Percentiles rank a stretch among this genome's conserved stretches.
These are phyloP conservation scores for Physella acuta DNA, from an alignment of 1,140 invertebrate genomes.

Conservation along the genomic window DNA sequence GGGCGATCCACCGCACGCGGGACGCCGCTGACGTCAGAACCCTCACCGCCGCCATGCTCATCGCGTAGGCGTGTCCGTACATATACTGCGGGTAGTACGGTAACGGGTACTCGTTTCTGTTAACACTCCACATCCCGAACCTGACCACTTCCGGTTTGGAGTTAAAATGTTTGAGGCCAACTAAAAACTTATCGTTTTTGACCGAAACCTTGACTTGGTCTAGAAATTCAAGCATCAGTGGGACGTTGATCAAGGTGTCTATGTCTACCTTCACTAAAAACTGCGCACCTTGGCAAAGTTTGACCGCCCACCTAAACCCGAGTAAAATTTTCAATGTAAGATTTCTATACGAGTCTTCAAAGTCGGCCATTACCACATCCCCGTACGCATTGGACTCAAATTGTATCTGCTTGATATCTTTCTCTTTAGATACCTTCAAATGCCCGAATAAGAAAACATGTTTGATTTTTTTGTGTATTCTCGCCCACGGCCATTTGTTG, in stretches of 20 bases:
- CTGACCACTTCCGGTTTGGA: neutral
- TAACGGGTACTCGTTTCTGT: slow-evolving; percentile 17
- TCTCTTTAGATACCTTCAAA: too few species aligned
- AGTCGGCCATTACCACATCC: slow-evolving; percentile 42
- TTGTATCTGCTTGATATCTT: neutral
- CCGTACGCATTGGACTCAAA: slow-evolving; percentile 25
- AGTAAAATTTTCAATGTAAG: slow-evolving; percentile 68
- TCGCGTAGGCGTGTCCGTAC: slow-evolving; percentile 51
- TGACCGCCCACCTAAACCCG: slow-evolving; percentile 76
- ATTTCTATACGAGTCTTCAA: slow-evolving; percentile 42
- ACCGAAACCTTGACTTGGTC: neutral
- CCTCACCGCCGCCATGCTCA: slow-evolving; percentile 40
- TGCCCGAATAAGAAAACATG: neutral
- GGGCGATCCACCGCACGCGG: slow-evolving; percentile 32
- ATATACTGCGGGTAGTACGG: slow-evolving; percentile 44
- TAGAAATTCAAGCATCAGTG: slow-evolving; percentile 38
- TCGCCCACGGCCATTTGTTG: neutral
- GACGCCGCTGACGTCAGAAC: slow-evolving; percentile 37
- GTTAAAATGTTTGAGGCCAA: neutral
- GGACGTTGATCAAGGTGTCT: slow-evolving; percentile 80
- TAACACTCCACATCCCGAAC: slow-evolving; percentile 25
- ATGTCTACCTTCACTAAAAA: slow-evolving; percentile 86
- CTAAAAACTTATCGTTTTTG: neutral
- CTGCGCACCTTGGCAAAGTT: slow-evolving; percentile 65
- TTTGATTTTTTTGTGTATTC: neutral